These are phyloP conservation scores for Paracanthobrama guichenoti DNA, from an alignment of 2,113 vertebrate species.

Conservation along the genomic window DNA sequence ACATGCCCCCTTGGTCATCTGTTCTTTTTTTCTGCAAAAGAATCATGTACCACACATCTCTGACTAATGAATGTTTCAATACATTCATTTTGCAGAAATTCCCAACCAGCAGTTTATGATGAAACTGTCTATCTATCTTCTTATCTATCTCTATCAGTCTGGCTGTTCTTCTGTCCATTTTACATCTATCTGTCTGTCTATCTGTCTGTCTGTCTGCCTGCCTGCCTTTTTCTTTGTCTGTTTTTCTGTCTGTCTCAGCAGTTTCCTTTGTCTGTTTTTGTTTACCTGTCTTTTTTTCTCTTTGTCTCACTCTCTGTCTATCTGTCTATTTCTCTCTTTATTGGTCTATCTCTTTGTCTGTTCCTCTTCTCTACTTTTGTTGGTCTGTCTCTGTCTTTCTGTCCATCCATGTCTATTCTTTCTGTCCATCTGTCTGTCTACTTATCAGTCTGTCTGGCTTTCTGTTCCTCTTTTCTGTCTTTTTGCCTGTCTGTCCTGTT, in stretches of 20 bases:
- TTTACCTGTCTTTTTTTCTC: neutral
- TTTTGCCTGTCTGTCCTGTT: neutral
- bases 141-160: neutral
- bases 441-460: conserved; percentile 24
- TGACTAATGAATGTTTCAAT: neutral
- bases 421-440: neutral
- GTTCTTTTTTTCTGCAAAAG: neutral
- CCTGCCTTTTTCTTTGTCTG: too few species aligned
- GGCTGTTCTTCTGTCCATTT: neutral
- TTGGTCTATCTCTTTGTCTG: neutral
- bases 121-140: neutral
- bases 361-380: neutral
- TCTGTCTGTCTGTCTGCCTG: too few species aligned
- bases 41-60: neutral
- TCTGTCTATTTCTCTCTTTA: neutral
- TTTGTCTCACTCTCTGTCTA: neutral
- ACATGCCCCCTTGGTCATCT: neutral
- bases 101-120: neutral
- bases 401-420: neutral
- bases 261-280: neutral
- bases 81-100: neutral
- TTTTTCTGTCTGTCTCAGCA: too few species aligned
- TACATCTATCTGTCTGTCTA: neutral
- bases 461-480: neutral
- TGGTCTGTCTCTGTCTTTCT: neutral